Evolutionary conservation across 2,888 invertebrate species (phyloP), one percentile per base, ranked within the genome.

Genomic region (Leptinotarsa tumamoca): DNA sequence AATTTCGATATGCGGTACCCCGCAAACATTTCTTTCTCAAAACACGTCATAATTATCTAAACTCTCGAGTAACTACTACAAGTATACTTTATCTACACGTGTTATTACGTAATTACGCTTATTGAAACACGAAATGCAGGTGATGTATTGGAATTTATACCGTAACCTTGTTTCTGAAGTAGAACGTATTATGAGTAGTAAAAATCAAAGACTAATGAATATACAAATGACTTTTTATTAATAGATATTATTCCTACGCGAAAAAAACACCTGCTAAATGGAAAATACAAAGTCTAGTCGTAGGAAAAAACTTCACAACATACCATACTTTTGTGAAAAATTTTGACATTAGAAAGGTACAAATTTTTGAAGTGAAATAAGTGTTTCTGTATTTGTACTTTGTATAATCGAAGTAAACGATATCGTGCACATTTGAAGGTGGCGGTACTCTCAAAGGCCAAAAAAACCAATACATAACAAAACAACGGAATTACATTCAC

Each of bases 241-340:
- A n/a, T 54, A 54, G 54, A 54, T 54, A 54, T 54, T 54, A 5
- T 18, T 54, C 54, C 54, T 54, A 54, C 54, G 54, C 18, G n/a
- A 58, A 58, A 58, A 58, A 17, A 51, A 51, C 51, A 51, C 14
- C 17, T 17, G 51, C 4, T 51, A 2, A 1, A 51, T 51, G 51
- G 17, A 15, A 17, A 51, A 51, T 51, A 51, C 17, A 1, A 51
- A 51, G 51, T 51, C 17, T 15, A 15, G 17, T 51, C 17, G 51
- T 15, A 51, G 27, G 27, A 5, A 27, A 27, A 27, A 27, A 33
- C 7, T 33, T 7, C 33, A 33, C 33, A 7, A 33, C 33, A 7
- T 7, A 33, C 2, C 33, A 33, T 33, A 33, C 7, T 33, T 33
- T 33, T 1, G 33, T 33, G 33, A 51, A 51, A 51, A 51, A 51